phyloP scores from a whole-genome alignment of 2,113 vertebrate genomes.

The Megaleporinus macrocephalus region DNA sequence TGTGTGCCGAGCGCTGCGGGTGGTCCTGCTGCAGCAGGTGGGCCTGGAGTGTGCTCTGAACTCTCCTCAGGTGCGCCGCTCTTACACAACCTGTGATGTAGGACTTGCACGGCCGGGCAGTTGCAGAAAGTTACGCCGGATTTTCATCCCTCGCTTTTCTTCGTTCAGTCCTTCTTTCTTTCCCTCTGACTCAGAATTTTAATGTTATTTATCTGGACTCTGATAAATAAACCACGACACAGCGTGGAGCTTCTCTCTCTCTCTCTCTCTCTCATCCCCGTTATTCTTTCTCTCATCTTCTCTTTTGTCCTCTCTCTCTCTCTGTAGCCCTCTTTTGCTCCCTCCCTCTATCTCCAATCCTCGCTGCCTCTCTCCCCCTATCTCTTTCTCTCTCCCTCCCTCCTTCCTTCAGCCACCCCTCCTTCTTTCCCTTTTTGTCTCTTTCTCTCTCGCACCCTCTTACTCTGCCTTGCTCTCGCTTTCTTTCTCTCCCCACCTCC shows the following conservation, averaged over 20 bases:
- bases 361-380: no score
- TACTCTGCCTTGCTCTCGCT: no score
- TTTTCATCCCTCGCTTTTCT: neutral
- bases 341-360: neutral
- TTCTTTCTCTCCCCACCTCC: neutral
- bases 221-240: constrained; percentile 46
- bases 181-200: constrained; percentile 9
- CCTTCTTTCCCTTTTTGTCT: neutral
- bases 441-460: neutral
- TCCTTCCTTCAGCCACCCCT: no score
- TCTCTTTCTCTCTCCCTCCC: neutral
- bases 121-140: constrained; percentile 44
- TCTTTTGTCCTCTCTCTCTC: neutral
- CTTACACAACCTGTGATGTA: constrained; percentile 63
- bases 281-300: no score
- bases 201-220: constrained; percentile 29
- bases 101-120: constrained; percentile 48
- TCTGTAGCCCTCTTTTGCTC: neutral
- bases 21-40: constrained; percentile 67
- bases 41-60: constrained; percentile 70
- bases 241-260: neutral
- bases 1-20: constrained; percentile 67
- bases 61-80: constrained; percentile 57
- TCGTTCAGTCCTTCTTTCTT: constrained; percentile 7
- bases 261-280: neutral